Conservation (phyloP, 1,140 invertebrate species). For the Euglossa dilemma region DNA sequence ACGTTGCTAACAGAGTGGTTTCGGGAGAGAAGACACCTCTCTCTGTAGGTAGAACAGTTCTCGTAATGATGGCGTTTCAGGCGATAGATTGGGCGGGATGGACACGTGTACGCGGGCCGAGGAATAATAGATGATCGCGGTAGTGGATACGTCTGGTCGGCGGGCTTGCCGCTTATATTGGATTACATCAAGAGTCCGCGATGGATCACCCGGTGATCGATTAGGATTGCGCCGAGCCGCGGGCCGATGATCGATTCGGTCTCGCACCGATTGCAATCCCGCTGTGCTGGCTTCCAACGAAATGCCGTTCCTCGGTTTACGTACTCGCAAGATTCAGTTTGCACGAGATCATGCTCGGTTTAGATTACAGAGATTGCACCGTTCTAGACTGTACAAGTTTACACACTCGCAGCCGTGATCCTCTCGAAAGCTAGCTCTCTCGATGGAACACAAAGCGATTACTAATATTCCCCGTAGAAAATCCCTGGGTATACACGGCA, state of each 20-base stretch:
- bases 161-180: conserved; percentile 2
- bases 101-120: neutral
- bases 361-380: no score
- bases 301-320: neutral
- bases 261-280: neutral
- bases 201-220: conserved; percentile 21
- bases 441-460: no score
- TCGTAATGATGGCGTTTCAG: neutral
- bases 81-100: neutral
- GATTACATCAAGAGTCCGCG: conserved; percentile 21
- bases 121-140: conserved; percentile 17
- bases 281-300: neutral
- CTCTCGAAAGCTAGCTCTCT: no score
- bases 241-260: neutral
- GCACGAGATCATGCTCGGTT: no score
- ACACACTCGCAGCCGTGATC: no score
- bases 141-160: neutral
- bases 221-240: neutral
- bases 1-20: no score
- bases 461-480: no score
- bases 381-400: no score
- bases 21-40: no score
- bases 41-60: no score
- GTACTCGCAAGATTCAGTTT: no score
- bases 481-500: no score